Evolutionary conservation across 1,140 invertebrate genomes (phyloP).

Genomic region (Aphelinus certus): DNA sequence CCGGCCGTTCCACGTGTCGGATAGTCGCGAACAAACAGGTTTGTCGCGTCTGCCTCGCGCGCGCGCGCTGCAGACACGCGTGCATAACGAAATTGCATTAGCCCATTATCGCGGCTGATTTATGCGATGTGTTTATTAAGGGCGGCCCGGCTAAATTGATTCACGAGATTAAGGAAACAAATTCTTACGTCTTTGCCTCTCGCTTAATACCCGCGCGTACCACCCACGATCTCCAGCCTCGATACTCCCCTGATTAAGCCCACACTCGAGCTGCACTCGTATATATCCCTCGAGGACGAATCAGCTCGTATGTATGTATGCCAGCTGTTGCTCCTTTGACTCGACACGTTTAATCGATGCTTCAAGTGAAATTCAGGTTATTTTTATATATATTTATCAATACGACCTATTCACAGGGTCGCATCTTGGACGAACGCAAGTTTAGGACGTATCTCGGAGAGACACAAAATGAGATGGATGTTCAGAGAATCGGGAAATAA

Average conservation of each 20-base stretch:
- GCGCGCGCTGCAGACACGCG: not conserved
- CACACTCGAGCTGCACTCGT: not conserved
- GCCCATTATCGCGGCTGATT: constrained; percentile 37
- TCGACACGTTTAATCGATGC: no score
- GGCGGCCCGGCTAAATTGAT: constrained; percentile 27
- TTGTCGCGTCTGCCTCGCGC: constrained; percentile 26
- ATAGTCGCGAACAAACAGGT: constrained; percentile 26
- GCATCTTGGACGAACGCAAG: no score
- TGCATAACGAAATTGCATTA: constrained; percentile 29
- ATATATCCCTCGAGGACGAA: not conserved
- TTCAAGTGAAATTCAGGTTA: no score
- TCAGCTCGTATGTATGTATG: no score
- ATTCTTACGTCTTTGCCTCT: constrained; percentile 19
- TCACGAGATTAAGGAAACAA: constrained; percentile 28
- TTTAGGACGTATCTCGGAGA: no score
- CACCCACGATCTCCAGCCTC: not conserved
- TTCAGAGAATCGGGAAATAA: no score
- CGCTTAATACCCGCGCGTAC: not conserved
- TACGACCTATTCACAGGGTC: no score
- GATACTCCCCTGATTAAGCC: constrained; percentile 6
- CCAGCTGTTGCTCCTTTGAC: no score
- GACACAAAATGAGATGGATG: no score
- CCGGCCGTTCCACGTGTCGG: not conserved
- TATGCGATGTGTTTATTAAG: constrained; percentile 39
- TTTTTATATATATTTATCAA: no score